These are phyloP conservation scores for Hoplostethus atlanticus DNA, from an alignment of 2,797 vertebrate genomes.

Conservation along the genomic window DNA sequence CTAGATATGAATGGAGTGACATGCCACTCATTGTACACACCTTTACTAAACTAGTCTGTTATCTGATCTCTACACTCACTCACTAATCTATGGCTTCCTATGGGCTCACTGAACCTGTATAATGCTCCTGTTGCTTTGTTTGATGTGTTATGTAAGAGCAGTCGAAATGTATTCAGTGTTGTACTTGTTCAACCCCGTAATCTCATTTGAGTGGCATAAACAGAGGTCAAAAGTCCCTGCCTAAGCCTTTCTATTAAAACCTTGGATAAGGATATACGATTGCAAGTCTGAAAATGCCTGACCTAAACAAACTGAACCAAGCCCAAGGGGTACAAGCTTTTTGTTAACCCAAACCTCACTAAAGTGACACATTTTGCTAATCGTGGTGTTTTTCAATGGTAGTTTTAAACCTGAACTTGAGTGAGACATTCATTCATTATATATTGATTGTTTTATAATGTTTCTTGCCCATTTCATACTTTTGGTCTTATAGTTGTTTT, in stretches of 20 bases:
- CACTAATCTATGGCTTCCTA: background rate
- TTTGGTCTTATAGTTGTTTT: no score
- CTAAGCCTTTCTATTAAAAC: background rate
- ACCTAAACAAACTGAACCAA: no score
- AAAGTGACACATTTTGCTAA: no score
- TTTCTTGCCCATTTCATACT: no score
- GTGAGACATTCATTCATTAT: background rate
- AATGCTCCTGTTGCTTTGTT: constrained; percentile 19
- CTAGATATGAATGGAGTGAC: no score
- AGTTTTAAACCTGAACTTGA: background rate
- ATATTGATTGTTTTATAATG: no score
- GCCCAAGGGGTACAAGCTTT: no score
- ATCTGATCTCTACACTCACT: constrained; percentile 7
- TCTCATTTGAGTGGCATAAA: background rate
- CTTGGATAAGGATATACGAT: no score
- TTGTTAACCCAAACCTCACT: no score
- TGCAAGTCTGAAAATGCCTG: no score
- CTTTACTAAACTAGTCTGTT: background rate
- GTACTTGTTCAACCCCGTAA: background rate
- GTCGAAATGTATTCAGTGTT: background rate
- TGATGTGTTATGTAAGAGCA: constrained; percentile 16
- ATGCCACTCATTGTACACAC: background rate
- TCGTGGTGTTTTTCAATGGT: background rate
- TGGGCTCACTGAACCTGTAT: constrained; percentile 7
- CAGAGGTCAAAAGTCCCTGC: background rate